phyloP scores from a whole-genome alignment of 2,113 vertebrate species.

The Mixornis gularis region DNA sequence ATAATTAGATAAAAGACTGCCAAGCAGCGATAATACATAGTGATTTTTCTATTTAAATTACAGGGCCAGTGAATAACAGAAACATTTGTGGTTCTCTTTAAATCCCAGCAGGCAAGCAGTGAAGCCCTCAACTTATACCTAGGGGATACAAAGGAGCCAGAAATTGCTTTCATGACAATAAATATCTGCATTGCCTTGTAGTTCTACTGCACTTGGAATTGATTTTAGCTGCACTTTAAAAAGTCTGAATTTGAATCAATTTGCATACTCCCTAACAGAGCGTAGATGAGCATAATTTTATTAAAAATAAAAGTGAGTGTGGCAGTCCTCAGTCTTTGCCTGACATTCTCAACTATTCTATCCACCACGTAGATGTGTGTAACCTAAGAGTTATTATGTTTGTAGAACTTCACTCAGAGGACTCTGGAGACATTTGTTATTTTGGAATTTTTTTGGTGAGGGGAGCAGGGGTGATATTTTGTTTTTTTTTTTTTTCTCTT shows the following conservation, averaged over 20 bases:
- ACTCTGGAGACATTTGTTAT: neutral
- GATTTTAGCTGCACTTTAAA: neutral
- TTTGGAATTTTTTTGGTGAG: neutral
- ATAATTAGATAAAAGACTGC: slow-evolving; percentile 9
- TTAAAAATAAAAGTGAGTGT: neutral
- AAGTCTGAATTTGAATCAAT: neutral
- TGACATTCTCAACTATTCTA: neutral
- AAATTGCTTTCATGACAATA: slow-evolving; percentile 17
- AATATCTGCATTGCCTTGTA: neutral
- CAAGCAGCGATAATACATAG: neutral
- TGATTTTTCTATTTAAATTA: slow-evolving; percentile 22
- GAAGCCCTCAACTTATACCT: neutral
- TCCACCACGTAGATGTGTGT: neutral
- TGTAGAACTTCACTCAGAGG: neutral
- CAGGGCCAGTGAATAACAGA: neutral
- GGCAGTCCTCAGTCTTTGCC: neutral
- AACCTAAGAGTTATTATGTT: neutral
- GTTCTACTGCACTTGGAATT: neutral
- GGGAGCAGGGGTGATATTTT: neutral
- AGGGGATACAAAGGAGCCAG: neutral
- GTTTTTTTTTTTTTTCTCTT: neutral
- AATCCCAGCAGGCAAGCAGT: slow-evolving; percentile 5
- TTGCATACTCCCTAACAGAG: neutral
- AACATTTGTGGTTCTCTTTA: slow-evolving; percentile 9
- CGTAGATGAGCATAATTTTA: neutral